Base-by-base conservation (phyloP, 1,140 invertebrate species). In the Telenomus remus region DNA sequence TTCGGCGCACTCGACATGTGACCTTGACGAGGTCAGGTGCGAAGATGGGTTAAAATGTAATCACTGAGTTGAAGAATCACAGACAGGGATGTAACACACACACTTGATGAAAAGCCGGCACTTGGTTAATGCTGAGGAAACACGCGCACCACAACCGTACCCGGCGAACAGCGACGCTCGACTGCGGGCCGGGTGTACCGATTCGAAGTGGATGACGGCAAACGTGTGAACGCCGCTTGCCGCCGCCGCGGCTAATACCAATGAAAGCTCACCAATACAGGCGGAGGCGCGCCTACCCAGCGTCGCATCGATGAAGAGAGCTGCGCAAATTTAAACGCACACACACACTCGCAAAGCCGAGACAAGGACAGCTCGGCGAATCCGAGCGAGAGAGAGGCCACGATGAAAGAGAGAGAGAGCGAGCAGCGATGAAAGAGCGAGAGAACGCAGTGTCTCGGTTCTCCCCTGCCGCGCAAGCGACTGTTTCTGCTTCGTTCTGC, bases 151-250 rank as follows among this genome's bases (percentile, higher is more conserved):
- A 64, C 79, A 49, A 79, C 56, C 73, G 75, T 57, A 72, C 77
- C 69, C 76, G 74, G 75, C 80, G 76, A 82, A 79, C 80, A 81
- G 79, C 80, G 80, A 85, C 83, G 82, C 82, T 84, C 84, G 83
- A 86, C 84, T 85, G 81, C 79, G 80, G 80, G 78, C 79, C 79
- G 80, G 82, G 82, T 27, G 19, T 78, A 79, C 65, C 79, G 71
- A 82, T 54, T 72, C 69, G 33, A 59, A 85, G 79, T 82, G 79
- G 83, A 83, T 79, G 79, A 84, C 79, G 82, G 82, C 74, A 81
- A 83, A 84, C 81, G 83, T 83, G 84, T 84, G 82, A 86, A 85
- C 82, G 82, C 83, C 80, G 83, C 79, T 84, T 84, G 81, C 81
- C 83, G 80, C 81, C 78, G 81, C 78, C 61, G 69, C 48, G 79